These are phyloP conservation scores for Dryocosmus kuriphilus DNA, from an alignment of 2,888 invertebrate genomes.

Conservation along the genomic window DNA sequence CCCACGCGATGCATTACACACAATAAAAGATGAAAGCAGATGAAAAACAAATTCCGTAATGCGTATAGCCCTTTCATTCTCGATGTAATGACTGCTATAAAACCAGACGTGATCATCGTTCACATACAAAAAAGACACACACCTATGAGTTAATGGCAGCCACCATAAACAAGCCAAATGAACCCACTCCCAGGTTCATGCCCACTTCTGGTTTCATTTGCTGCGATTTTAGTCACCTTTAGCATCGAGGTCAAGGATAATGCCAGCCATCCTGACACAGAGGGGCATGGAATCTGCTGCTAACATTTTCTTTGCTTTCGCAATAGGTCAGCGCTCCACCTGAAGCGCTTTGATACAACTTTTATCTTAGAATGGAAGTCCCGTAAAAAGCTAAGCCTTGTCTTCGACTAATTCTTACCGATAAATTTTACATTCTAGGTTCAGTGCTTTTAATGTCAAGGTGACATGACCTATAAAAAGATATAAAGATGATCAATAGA, in stretches of 20 bases:
- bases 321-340: conserved; percentile 69
- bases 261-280: conserved; percentile 53
- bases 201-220: neutral
- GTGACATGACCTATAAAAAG: conserved; percentile 18
- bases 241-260: conserved; percentile 72
- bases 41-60: neutral
- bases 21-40: neutral
- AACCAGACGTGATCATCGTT: neutral
- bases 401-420: conserved; percentile 1
- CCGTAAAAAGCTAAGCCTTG: conserved; percentile 18
- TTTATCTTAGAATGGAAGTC: conserved; percentile 40
- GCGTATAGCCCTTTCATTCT: neutral
- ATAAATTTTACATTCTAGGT: neutral
- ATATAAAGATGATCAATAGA: neutral
- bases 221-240: conserved; percentile 65
- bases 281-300: conserved; percentile 59
- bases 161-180: neutral
- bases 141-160: neutral
- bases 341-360: conserved; percentile 52
- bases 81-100: neutral
- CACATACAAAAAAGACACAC: neutral
- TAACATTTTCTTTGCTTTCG: conserved; percentile 70
- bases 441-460: conserved; percentile 14
- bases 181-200: neutral
- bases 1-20: neutral